Evolutionary conservation across 1,140 invertebrate genomes (phyloP), one percentile per base, ranked within the genome.

Genomic region (Lordiphosa mommai): DNA sequence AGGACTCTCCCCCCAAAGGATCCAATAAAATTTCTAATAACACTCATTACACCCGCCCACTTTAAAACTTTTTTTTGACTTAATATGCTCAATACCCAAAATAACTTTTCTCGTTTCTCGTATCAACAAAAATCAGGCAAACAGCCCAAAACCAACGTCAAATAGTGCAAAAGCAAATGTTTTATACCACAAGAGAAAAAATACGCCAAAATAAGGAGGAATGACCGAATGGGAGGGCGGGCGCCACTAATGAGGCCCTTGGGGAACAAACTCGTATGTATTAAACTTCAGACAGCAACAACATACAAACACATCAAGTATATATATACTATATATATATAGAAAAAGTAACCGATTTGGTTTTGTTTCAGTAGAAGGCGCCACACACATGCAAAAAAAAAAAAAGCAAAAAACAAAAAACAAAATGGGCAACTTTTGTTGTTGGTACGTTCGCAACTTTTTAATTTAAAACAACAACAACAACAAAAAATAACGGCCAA

Each of bases 201-300:
- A n/a, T n/a, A n/a, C n/a, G 4, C 3, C 20, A 68, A 77, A 79
- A 72, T 63, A 6, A 27, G 6, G 7, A 27, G 23, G 23, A 27
- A 27, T 27, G 23, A 27, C 10, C 12, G 29, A 63, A 50, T 14
- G 12, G 17, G 29, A 30, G 36, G 13, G 48, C 61, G 73, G 73
- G 68, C 69, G 47, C 73, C 69, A 77, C 73, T 77, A 77, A 77
- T 77, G 73, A 77, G 73, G 73, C 73, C 73, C 73, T 77, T 77
- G 73, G 73, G 73, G 73, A 77, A 73, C 68, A 77, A 27, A 27
- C 23, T 27, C 23, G 23, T 6, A 27, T 27, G 23, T 77, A 77
- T 79, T 77, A 80, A 80, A 73, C 73, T 73, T 64, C 63, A 57
- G 58, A 30, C 60, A 41, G 58, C 33, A 37, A 27, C 23, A 6